These are phyloP conservation scores for Lineus longissimus DNA, from an alignment of 1,140 invertebrate species.

Conservation along the genomic window DNA sequence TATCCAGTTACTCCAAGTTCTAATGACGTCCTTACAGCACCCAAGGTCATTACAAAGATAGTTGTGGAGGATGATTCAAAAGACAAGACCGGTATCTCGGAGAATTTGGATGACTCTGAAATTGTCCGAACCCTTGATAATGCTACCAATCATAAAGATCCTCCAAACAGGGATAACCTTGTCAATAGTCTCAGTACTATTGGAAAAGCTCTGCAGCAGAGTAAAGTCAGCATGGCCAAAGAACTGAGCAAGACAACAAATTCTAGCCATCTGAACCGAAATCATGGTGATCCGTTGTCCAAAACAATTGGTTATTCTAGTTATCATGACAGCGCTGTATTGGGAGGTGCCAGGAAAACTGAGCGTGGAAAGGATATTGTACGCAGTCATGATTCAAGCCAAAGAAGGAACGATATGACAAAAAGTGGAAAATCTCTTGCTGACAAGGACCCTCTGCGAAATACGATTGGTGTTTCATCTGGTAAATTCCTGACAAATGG, in stretches of 20 bases:
- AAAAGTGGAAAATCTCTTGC: neutral
- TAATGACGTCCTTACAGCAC: conserved; percentile 4
- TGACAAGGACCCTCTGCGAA: neutral
- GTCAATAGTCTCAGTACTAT: no score
- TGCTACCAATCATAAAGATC: no score
- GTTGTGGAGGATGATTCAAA: neutral
- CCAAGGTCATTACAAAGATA: neutral
- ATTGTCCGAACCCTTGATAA: no score
- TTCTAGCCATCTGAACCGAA: neutral
- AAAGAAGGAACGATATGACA: neutral
- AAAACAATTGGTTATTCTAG: neutral
- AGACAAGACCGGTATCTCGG: no score
- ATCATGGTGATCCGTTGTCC: neutral
- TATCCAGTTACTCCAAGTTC: conserved; percentile 33
- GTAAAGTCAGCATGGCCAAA: no score
- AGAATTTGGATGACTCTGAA: no score
- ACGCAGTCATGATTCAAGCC: neutral
- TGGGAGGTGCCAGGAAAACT: neutral
- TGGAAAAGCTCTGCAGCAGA: no score
- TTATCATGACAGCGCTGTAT: neutral
- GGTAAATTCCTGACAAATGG: no score
- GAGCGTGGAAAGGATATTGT: neutral
- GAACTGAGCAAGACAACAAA: no score
- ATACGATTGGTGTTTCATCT: neutral
- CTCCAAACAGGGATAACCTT: no score